A percentile compares a stretch with the other conserved stretches of the same genome.
These are phyloP conservation scores for Spodoptera exigua DNA, from an alignment of 2,888 invertebrate genomes.

Conservation along the genomic window DNA sequence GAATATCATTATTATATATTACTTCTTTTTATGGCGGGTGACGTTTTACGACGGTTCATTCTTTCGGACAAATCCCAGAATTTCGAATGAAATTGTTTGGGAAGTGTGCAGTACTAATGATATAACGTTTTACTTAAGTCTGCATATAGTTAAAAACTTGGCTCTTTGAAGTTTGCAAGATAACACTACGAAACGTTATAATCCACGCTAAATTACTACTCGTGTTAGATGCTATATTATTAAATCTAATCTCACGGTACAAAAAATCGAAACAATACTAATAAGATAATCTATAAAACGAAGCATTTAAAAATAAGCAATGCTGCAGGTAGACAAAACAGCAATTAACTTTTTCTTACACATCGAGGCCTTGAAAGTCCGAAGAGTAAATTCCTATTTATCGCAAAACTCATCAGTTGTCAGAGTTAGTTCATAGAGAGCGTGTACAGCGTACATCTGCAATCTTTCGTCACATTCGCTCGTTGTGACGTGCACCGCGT, in stretches of 20 bases:
- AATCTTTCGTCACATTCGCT: slow-evolving; percentile 43
- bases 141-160: background rate
- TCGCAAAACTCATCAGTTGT: slow-evolving; percentile 10
- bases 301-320: slow-evolving; percentile 11
- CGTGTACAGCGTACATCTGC: slow-evolving; percentile 23
- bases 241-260: slow-evolving; percentile 42
- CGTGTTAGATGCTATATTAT: slow-evolving; percentile 19
- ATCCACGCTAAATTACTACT: slow-evolving; percentile 9
- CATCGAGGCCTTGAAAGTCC: no score
- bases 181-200: slow-evolving; percentile 2
- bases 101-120: slow-evolving; percentile 36
- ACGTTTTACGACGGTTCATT: slow-evolving; percentile 70
- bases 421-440: slow-evolving; percentile 10
- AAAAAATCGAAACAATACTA: slow-evolving; percentile 29
- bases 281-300: slow-evolving; percentile 17
- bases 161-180: slow-evolving; percentile 1
- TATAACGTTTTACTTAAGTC: slow-evolving; percentile 31
- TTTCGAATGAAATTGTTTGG: slow-evolving; percentile 50
- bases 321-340: slow-evolving; percentile 12
- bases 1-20: slow-evolving; percentile 74
- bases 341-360: no score
- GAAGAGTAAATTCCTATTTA: background rate
- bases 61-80: slow-evolving; percentile 58
- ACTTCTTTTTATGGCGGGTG: slow-evolving; percentile 76
- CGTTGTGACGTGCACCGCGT: slow-evolving; percentile 51